Percentiles rank a stretch among this genome's conserved stretches.
These are phyloP conservation scores for Trichacis sp. DNA, from an alignment of 2,888 invertebrate species.

Conservation along the genomic window DNA sequence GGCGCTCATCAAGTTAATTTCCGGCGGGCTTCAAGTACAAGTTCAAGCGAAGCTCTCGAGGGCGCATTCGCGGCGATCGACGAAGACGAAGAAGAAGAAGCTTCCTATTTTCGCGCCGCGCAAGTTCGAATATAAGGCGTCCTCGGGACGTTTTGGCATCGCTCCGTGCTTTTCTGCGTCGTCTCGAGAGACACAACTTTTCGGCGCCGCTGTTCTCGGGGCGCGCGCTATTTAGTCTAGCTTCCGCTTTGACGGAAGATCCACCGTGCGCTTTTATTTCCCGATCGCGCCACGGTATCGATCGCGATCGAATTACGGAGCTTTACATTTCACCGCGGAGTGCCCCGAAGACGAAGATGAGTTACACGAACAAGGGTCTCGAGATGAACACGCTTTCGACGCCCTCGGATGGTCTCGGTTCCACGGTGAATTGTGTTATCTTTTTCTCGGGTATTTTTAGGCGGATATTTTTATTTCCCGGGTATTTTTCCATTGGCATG, in stretches of 20 bases:
- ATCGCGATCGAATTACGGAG: no score
- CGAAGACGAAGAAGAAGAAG: neutral
- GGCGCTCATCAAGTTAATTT: neutral
- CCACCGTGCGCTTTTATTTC: neutral
- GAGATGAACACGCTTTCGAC: constrained; percentile 39
- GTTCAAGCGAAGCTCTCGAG: constrained; percentile 7
- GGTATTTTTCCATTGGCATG: no score
- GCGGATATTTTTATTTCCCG: no score
- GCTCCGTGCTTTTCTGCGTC: constrained; percentile 45
- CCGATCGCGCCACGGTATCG: neutral
- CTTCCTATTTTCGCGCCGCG: constrained; percentile 21
- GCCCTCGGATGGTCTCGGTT: no score
- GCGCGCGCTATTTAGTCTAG: constrained; percentile 36
- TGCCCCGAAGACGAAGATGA: constrained; percentile 19
- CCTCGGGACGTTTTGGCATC: constrained; percentile 41
- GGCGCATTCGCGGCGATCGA: neutral
- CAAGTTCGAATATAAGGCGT: constrained; percentile 10
- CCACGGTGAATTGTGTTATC: no score
- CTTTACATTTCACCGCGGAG: neutral
- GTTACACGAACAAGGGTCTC: constrained; percentile 30
- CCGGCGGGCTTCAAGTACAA: constrained; percentile 6
- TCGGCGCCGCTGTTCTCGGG: constrained; percentile 30
- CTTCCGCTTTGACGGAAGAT: constrained; percentile 30
- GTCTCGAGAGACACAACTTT: constrained; percentile 35
- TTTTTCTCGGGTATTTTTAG: no score